Percentiles rank a stretch among this genome's conserved stretches.
Evolutionary conservation across 1,140 invertebrate species (phyloP).

Genomic region (Oscheius sp.): DNA sequence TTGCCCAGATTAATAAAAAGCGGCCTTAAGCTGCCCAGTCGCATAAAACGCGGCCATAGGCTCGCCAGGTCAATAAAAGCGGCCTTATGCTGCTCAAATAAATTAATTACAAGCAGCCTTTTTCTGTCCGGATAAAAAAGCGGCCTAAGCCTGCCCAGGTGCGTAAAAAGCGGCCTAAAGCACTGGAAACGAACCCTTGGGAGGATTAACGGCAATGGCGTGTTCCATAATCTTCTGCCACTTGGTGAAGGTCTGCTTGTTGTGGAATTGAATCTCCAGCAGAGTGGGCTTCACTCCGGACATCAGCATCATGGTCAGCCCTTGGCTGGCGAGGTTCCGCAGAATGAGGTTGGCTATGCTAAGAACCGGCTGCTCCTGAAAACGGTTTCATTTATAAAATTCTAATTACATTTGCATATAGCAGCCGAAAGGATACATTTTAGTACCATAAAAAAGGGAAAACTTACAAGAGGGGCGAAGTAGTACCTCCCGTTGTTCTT

Average conservation of each 20-base stretch:
- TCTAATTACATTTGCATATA: neutral
- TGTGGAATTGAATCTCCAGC: constrained; percentile 24
- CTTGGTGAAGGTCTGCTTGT: neutral
- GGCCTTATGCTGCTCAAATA: no score
- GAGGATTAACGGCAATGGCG: neutral
- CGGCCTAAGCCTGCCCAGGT: no score
- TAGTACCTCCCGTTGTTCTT: constrained; percentile 1
- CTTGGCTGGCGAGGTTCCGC: neutral
- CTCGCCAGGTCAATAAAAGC: no score
- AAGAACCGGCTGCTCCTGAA: constrained; percentile 13
- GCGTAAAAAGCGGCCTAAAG: no score
- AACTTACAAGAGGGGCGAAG: neutral
- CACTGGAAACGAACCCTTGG: constrained; percentile 3
- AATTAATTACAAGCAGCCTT: no score
- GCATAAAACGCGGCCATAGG: no score
- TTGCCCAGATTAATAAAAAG: no score
- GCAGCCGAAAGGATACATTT: neutral
- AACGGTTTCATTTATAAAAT: neutral
- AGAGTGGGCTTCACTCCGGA: constrained; percentile 17
- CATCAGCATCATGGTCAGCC: constrained; percentile 19
- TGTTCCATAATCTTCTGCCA: constrained; percentile 12
- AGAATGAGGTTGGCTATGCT: neutral
- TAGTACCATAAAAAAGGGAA: neutral
- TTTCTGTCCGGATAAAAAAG: no score
- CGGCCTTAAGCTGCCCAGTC: no score